A percentile compares a stretch with the other conserved stretches of the same genome.
Evolutionary conservation across 2,888 invertebrate genomes (phyloP).

Genomic region (Caenorhabditis virilis): DNA sequence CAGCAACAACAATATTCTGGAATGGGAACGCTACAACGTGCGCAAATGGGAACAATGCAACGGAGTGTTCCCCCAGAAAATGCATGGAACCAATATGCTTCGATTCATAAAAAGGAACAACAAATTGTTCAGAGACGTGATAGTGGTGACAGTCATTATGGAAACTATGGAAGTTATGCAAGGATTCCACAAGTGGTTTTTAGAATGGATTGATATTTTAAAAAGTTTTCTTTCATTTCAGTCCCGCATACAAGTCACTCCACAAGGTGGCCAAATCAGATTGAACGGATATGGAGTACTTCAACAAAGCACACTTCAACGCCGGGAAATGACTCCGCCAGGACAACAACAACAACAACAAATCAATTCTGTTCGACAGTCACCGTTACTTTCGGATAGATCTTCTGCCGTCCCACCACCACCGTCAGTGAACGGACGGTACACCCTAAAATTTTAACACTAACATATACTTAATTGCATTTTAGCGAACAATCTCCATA

Average conservation of each 20-base stretch:
- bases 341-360: constrained; percentile 15
- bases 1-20: constrained; percentile 27
- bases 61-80: constrained; percentile 22
- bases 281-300: constrained; percentile 26
- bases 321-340: constrained; percentile 23
- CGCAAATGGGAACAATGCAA: constrained; percentile 36
- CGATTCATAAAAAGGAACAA: constrained; percentile 49
- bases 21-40: constrained; percentile 39
- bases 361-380: constrained; percentile 42
- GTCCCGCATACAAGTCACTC: constrained; percentile 41
- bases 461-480: not conserved
- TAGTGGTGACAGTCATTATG: constrained; percentile 40
- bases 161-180: constrained; percentile 50
- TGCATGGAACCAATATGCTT: constrained; percentile 50
- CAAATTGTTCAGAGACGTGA: constrained; percentile 27
- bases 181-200: constrained; percentile 40
- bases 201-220: constrained; percentile 3
- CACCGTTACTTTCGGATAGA: constrained; percentile 48
- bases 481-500: constrained; percentile 50
- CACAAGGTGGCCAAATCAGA: constrained; percentile 33
- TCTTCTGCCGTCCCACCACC: constrained; percentile 25
- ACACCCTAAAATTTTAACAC: not conserved
- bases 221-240: constrained; percentile 10
- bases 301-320: constrained; percentile 31
- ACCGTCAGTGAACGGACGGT: constrained; percentile 29